These are phyloP conservation scores for Deladenus siricidicola DNA, from an alignment of 2,888 invertebrate genomes.

Conservation along the genomic window DNA sequence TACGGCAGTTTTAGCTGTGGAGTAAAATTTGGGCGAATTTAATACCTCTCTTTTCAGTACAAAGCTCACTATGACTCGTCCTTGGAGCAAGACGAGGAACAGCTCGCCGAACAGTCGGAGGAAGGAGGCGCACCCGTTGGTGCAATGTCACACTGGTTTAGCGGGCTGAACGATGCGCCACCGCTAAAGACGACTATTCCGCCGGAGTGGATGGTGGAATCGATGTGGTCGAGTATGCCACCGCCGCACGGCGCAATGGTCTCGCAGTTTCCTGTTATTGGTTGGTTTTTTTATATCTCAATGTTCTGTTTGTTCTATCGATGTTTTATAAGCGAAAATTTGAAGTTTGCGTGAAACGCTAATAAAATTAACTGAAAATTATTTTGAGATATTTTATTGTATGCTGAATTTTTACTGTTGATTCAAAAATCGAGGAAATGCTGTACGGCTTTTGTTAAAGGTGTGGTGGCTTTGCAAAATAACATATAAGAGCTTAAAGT, in stretches of 20 bases:
- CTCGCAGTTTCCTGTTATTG: conserved; percentile 12
- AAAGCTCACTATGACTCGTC: conserved; percentile 24
- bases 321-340: too few relatives aligned
- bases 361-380: too few relatives aligned
- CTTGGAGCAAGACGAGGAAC: conserved; percentile 17
- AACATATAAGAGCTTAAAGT: too few relatives aligned
- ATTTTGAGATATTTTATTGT: too few relatives aligned
- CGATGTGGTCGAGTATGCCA: background rate
- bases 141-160: conserved; percentile 21
- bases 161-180: conserved; percentile 8
- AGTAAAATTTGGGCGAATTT: too few relatives aligned
- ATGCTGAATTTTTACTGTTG: too few relatives aligned
- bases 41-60: conserved; percentile 21
- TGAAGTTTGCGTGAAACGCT: too few relatives aligned
- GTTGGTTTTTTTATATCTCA: conserved; percentile 4
- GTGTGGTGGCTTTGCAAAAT: too few relatives aligned
- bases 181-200: conserved; percentile 5
- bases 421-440: too few relatives aligned
- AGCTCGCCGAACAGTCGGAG: background rate
- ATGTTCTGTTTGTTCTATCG: too few relatives aligned
- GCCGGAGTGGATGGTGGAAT: conserved; percentile 5
- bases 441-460: too few relatives aligned
- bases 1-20: too few relatives aligned
- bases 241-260: background rate
- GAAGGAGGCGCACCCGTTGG: conserved; percentile 9